Conservation (phyloP, 2,113 vertebrate species). For the Casuarius casuarius region DNA sequence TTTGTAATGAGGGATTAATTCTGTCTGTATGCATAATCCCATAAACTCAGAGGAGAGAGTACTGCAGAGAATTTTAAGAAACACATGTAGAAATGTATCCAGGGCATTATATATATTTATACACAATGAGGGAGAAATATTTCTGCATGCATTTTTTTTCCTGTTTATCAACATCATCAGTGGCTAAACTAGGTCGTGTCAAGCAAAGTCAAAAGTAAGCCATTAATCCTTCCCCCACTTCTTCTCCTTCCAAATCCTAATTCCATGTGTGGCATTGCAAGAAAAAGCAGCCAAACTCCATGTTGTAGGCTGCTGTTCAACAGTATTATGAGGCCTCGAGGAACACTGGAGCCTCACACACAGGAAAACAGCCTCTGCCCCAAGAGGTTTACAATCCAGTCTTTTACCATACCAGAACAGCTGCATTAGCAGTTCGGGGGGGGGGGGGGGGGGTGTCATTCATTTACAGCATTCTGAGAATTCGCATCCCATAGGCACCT, state of each 20-base stretch:
- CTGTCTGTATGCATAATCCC: neutral
- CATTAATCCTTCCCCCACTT: neutral
- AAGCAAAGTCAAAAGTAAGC: neutral
- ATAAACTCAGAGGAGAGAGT: neutral
- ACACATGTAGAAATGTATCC: neutral
- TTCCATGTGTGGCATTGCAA: neutral
- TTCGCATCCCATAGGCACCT: neutral
- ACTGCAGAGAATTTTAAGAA: neutral
- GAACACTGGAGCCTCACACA: neutral
- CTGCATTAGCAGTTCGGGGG: neutral
- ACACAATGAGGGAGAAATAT: neutral
- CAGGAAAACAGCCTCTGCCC: neutral
- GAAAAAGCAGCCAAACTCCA: neutral
- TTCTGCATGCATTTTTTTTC: neutral
- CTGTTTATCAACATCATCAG: neutral
- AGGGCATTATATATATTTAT: neutral
- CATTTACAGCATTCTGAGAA: neutral
- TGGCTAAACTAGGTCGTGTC: neutral
- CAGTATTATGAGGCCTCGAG: neutral
- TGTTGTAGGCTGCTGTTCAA: neutral
- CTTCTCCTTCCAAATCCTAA: neutral
- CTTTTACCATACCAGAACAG: neutral
- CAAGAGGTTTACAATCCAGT: neutral
- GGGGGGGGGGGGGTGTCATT: neutral
- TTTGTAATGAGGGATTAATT: conserved; percentile 22